Conservation (phyloP, 2,797 vertebrate genomes). For the Brachyalestes nurse region DNA sequence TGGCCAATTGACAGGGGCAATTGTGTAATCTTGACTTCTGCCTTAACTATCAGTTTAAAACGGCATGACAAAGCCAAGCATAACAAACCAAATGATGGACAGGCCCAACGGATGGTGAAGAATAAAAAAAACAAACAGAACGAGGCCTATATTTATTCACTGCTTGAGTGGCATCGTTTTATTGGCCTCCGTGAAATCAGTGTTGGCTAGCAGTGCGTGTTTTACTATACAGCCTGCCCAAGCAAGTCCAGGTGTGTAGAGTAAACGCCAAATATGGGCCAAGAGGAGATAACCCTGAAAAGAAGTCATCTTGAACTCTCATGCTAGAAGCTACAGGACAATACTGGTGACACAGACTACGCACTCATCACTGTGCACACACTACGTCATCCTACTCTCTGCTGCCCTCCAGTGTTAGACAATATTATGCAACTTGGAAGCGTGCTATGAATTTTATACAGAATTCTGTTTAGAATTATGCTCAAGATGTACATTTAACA, state of each 20-base stretch:
- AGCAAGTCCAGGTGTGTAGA: slow-evolving; percentile 9
- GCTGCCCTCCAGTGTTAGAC: slow-evolving; percentile 40
- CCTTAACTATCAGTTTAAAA: neutral
- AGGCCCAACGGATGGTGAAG: neutral
- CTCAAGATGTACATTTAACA: neutral
- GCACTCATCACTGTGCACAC: slow-evolving; percentile 12
- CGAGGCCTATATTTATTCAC: neutral
- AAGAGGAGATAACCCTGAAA: neutral
- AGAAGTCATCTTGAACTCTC: slow-evolving; percentile 35
- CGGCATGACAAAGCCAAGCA: neutral
- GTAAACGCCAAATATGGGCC: slow-evolving; percentile 12
- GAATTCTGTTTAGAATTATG: neutral
- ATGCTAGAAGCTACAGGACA: neutral
- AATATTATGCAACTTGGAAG: neutral
- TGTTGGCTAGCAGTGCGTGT: neutral
- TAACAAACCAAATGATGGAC: neutral
- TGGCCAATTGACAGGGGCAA: neutral
- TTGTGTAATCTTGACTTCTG: neutral
- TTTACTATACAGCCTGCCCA: slow-evolving; percentile 12
- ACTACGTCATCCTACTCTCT: slow-evolving; percentile 9
- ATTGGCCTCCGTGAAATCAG: neutral
- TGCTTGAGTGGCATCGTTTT: neutral
- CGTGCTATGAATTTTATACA: neutral
- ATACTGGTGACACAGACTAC: slow-evolving; percentile 8
- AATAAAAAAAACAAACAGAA: neutral